Evolutionary conservation across 2,113 vertebrate genomes (phyloP).

Genomic region (Passer montanus): DNA sequence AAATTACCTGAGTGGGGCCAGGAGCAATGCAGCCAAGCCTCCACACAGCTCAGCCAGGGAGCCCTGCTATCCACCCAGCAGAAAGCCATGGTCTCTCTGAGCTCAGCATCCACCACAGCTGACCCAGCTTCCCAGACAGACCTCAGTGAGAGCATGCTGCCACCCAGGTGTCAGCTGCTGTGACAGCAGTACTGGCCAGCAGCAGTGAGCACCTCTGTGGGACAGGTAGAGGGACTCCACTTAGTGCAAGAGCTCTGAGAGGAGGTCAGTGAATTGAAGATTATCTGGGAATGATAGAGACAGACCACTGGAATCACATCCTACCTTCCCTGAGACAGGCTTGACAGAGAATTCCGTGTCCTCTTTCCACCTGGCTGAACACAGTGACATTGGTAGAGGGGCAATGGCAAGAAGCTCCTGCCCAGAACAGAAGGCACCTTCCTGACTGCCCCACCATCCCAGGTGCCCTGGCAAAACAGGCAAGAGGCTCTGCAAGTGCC

Average conservation of each 20-base stretch:
- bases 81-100: neutral
- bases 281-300: neutral
- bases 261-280: neutral
- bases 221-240: neutral
- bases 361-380: neutral
- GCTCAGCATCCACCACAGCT: neutral
- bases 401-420: neutral
- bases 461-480: neutral
- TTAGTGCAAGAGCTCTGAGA: neutral
- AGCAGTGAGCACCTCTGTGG: neutral
- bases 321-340: neutral
- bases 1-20: too few relatives aligned
- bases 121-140: neutral
- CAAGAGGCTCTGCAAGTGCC: neutral
- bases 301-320: neutral
- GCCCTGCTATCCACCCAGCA: neutral
- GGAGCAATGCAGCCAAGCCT: neutral
- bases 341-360: neutral
- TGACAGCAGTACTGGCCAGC: neutral
- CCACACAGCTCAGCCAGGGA: neutral
- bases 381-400: neutral
- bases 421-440: neutral
- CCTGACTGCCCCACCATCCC: neutral
- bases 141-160: neutral
- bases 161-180: neutral